Evolutionary conservation across 2,888 invertebrate species (phyloP).

Genomic region (Ennomos erosarius): DNA sequence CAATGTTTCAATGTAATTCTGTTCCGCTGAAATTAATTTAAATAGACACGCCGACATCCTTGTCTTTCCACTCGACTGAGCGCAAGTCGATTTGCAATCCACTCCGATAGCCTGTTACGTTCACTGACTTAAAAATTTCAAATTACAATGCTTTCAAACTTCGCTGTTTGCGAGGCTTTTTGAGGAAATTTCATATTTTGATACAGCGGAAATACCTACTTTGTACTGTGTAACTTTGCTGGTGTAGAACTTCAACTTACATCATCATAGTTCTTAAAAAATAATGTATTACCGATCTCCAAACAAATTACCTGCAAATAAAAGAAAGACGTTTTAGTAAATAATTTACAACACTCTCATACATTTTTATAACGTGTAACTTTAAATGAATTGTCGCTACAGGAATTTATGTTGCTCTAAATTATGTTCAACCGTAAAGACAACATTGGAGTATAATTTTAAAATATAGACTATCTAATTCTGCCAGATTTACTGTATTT

Average conservation of each 20-base stretch:
- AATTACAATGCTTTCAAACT: constrained; percentile 62
- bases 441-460: constrained; percentile 18
- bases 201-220: constrained; percentile 45
- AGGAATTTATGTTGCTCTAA: constrained; percentile 32
- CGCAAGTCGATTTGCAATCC: constrained; percentile 76
- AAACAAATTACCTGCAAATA: constrained; percentile 58
- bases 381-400: constrained; percentile 32
- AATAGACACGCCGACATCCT: constrained; percentile 65
- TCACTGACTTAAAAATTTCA: constrained; percentile 73
- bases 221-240: constrained; percentile 38
- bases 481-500: constrained; percentile 23
- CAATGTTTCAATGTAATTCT: constrained; percentile 42
- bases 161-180: constrained; percentile 8
- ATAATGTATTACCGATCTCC: constrained; percentile 36
- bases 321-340: constrained; percentile 43
- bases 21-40: constrained; percentile 72
- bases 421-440: constrained; percentile 35
- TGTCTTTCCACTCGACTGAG: constrained; percentile 73
- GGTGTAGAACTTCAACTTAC: constrained; percentile 48
- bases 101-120: constrained; percentile 69
- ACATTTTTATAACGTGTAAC: constrained; percentile 36
- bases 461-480: constrained; percentile 23
- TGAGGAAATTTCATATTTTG: background rate
- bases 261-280: constrained; percentile 44
- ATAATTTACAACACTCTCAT: constrained; percentile 27